phyloP scores from a whole-genome alignment of 2,888 invertebrate genomes.

The Apomyelois bistriatella region DNA sequence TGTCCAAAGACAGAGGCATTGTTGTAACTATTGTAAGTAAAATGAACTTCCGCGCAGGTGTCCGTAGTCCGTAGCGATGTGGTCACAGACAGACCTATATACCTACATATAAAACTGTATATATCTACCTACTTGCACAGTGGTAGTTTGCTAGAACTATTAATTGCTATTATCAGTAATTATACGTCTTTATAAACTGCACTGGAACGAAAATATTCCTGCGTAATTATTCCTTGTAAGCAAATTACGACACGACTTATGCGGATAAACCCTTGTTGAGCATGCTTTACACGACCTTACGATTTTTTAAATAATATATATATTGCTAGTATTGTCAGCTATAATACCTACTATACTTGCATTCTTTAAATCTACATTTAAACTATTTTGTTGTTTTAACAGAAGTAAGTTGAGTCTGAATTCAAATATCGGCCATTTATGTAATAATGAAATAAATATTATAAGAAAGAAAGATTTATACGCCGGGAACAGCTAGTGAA shows the following conservation, averaged over 20 bases:
- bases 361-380: no score
- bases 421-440: no score
- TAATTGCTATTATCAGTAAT: slow-evolving; percentile 7
- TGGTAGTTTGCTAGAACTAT: not conserved
- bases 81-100: not conserved
- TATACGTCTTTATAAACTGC: not conserved
- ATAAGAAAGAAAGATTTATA: no score
- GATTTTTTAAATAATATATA: no score
- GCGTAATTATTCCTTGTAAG: not conserved
- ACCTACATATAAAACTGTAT: not conserved
- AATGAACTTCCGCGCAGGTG: slow-evolving; percentile 48
- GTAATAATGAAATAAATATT: no score
- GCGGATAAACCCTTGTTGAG: not conserved
- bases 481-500: no score
- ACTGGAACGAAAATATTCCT: not conserved
- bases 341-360: no score
- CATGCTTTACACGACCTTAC: no score
- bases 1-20: no score
- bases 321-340: no score
- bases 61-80: slow-evolving; percentile 26
- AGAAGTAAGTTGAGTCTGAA: no score
- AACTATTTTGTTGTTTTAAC: no score
- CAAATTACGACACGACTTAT: not conserved
- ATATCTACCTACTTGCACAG: not conserved
- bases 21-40: slow-evolving; percentile 15